Evolutionary conservation across 2,113 vertebrate genomes (phyloP).

Genomic region (Corvus moneduloides): DNA sequence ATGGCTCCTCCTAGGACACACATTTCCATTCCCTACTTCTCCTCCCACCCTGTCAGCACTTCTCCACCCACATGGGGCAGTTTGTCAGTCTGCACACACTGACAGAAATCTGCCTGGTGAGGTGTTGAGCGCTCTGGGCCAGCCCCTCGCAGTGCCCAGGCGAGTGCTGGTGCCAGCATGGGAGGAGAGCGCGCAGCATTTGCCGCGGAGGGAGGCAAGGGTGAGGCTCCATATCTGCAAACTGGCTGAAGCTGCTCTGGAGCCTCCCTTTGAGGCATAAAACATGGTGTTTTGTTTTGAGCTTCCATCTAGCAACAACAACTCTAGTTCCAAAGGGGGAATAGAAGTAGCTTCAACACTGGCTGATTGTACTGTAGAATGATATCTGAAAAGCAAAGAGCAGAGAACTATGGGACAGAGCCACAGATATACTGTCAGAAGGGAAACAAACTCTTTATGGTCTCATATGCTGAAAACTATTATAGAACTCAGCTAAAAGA

Average conservation of each 20-base stretch:
- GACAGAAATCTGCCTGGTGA: not conserved
- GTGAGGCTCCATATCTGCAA: not conserved
- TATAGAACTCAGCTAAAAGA: not conserved
- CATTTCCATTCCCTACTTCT: not conserved
- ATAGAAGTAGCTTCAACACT: not conserved
- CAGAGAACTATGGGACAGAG: not conserved
- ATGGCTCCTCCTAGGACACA: not conserved
- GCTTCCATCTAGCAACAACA: not conserved
- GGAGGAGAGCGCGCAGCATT: not conserved
- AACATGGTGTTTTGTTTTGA: not conserved
- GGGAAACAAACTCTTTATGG: not conserved
- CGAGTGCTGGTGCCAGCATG: not conserved
- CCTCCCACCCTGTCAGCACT: not conserved
- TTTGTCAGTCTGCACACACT: not conserved
- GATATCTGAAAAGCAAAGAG: not conserved
- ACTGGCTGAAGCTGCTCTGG: not conserved
- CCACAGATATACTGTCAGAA: not conserved
- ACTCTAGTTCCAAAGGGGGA: not conserved
- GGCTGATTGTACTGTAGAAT: not conserved
- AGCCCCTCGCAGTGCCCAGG: accelerated
- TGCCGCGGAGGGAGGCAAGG: not conserved
- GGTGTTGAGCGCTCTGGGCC: not conserved
- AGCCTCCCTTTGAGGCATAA: not conserved
- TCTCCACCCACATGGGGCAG: not conserved
- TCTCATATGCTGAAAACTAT: not conserved